phyloP scores from a whole-genome alignment of 2,888 invertebrate genomes.

The Orthosia gracilis region DNA sequence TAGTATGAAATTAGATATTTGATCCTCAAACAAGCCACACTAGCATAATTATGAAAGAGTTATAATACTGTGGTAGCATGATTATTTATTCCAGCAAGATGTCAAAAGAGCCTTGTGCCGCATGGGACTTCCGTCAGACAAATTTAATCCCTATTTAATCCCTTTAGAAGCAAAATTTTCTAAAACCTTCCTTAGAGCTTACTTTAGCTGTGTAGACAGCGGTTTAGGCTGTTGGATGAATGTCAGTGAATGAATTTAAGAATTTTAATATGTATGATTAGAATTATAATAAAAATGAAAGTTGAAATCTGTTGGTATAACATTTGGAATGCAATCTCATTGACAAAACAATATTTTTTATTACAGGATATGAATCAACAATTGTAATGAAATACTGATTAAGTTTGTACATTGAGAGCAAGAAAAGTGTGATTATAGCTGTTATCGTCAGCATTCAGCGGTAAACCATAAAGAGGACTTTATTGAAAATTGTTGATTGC shows the following conservation, averaged over 20 bases:
- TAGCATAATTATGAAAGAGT: background rate
- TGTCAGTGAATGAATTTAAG: background rate
- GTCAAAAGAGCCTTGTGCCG: background rate
- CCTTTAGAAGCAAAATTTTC: background rate
- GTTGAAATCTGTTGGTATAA: background rate
- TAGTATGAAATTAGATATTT: conserved; percentile 54
- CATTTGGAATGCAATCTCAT: conserved; percentile 32
- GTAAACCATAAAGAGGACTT: conserved; percentile 85
- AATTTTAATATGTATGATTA: background rate
- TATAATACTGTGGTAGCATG: conserved; percentile 7
- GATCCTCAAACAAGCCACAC: conserved; percentile 35
- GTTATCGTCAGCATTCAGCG: conserved; percentile 80
- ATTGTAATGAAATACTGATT: conserved; percentile 84
- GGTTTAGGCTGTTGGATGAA: background rate
- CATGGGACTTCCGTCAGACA: background rate
- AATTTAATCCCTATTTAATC: background rate
- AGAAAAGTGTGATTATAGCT: conserved; percentile 71
- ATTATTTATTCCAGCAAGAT: conserved; percentile 5
- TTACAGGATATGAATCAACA: conserved; percentile 80
- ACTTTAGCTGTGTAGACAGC: background rate
- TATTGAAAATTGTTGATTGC: conserved; percentile 90
- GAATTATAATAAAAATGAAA: background rate
- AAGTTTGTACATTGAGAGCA: conserved; percentile 73
- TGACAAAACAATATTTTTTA: conserved; percentile 50
- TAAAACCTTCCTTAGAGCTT: background rate